Evolutionary conservation across 2,888 invertebrate genomes (phyloP).

Genomic region (Cordilura impudica): DNA sequence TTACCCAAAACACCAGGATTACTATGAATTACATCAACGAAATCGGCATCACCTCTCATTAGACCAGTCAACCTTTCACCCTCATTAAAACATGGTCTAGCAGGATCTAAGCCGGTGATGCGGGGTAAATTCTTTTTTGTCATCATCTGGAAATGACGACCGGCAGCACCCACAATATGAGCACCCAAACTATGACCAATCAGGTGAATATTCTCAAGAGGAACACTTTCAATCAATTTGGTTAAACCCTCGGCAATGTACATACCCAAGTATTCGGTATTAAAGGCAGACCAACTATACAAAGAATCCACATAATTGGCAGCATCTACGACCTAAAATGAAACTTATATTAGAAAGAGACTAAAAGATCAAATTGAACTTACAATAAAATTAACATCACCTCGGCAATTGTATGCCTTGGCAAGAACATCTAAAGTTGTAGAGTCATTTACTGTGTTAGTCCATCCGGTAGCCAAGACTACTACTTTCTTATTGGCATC

Average conservation of each 20-base stretch:
- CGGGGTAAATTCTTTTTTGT: slow-evolving; percentile 68
- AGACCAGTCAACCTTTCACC: slow-evolving; percentile 68
- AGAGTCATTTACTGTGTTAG: slow-evolving; percentile 69
- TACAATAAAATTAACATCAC: slow-evolving; percentile 77
- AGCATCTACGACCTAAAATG: slow-evolving; percentile 71
- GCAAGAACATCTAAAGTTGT: slow-evolving; percentile 68
- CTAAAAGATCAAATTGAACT: slow-evolving; percentile 41
- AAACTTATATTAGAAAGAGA: neutral
- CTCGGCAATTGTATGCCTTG: slow-evolving; percentile 73
- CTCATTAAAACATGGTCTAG: slow-evolving; percentile 73
- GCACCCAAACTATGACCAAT: too few species aligned
- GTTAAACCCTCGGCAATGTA: too few species aligned
- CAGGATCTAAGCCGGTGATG: slow-evolving; percentile 75
- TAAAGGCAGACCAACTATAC: slow-evolving; percentile 75
- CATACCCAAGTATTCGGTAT: slow-evolving; percentile 75
- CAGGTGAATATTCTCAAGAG: too few species aligned
- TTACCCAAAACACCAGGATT: too few species aligned
- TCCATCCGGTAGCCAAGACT: slow-evolving; percentile 76
- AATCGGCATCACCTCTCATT: too few species aligned
- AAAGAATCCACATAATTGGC: slow-evolving; percentile 72
- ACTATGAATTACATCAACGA: too few species aligned
- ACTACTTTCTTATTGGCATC: slow-evolving; percentile 71
- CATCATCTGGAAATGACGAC: too few species aligned
- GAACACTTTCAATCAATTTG: slow-evolving; percentile 66
- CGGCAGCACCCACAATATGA: too few species aligned